phyloP scores from a whole-genome alignment of 2,113 vertebrate genomes.

The Crypturellus undulatus region DNA sequence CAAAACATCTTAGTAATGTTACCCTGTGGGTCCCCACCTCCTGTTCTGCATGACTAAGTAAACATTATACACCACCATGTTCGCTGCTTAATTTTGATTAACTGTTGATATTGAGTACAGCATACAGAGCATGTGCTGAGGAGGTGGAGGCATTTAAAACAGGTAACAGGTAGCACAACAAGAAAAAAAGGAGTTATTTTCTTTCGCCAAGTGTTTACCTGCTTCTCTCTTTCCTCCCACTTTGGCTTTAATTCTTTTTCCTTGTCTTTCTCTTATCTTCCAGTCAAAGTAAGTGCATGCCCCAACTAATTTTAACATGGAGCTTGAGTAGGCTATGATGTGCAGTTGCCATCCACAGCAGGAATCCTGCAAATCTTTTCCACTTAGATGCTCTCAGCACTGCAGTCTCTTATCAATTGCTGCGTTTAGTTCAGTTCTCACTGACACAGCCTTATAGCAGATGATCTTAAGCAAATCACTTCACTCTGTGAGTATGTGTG shows the following conservation, averaged over 20 bases:
- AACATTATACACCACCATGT: slow-evolving; percentile 9
- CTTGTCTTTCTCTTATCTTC: neutral
- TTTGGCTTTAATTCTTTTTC: neutral
- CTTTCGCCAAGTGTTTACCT: rapidly evolving
- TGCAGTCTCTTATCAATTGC: neutral
- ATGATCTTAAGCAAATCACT: neutral
- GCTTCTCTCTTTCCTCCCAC: neutral
- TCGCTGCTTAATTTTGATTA: slow-evolving; percentile 30
- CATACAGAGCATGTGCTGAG: neutral
- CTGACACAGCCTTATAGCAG: neutral
- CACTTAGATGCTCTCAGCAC: slow-evolving; percentile 17
- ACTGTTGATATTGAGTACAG: neutral
- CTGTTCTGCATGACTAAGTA: neutral
- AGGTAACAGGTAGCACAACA: neutral
- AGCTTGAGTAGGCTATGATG: neutral
- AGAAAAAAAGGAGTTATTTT: neutral
- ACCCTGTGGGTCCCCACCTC: neutral
- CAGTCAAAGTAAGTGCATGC: neutral
- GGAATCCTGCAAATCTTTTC: neutral
- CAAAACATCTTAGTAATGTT: neutral
- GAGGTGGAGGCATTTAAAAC: neutral
- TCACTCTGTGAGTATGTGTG: neutral
- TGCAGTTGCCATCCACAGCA: slow-evolving; percentile 27
- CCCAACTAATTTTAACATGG: neutral
- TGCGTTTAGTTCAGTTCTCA: neutral